Conservation (phyloP, 2,113 vertebrate species). For the Mesocricetus auratus region DNA sequence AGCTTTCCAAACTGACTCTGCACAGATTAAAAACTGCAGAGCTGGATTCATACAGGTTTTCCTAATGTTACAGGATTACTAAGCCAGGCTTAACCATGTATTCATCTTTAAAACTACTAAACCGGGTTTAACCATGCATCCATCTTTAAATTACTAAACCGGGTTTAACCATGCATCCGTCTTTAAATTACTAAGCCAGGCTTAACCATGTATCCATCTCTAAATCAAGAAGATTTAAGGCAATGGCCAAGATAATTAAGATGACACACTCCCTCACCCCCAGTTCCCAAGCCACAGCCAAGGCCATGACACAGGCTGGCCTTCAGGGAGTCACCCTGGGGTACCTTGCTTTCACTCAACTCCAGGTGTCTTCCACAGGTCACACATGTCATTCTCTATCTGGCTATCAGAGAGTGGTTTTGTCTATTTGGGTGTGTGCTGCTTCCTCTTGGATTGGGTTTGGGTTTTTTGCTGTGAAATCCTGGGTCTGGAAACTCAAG, state of each 20-base stretch:
- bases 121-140: not conserved
- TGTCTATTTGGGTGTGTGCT: not conserved
- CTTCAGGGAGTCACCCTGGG: accelerated
- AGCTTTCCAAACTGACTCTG: not conserved
- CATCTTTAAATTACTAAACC: not conserved
- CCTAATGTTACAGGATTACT: no score
- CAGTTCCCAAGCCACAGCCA: not conserved
- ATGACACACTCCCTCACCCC: not conserved
- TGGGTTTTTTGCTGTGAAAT: not conserved
- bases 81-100: not conserved
- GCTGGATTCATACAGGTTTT: not conserved
- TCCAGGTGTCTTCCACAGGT: not conserved
- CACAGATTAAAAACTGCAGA: not conserved
- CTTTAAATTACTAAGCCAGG: not conserved
- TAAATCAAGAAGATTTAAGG: not conserved
- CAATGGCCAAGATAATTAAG: accelerated
- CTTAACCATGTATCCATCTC: not conserved
- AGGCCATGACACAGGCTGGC: accelerated
- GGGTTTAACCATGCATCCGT: not conserved
- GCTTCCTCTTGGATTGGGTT: not conserved
- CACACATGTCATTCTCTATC: not conserved
- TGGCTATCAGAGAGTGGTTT: not conserved
- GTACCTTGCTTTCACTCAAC: not conserved
- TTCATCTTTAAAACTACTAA: not conserved
- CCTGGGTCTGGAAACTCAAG: not conserved